Evolutionary conservation across 2,797 vertebrate species (phyloP).

Genomic region (Tiaroga cobitis): DNA sequence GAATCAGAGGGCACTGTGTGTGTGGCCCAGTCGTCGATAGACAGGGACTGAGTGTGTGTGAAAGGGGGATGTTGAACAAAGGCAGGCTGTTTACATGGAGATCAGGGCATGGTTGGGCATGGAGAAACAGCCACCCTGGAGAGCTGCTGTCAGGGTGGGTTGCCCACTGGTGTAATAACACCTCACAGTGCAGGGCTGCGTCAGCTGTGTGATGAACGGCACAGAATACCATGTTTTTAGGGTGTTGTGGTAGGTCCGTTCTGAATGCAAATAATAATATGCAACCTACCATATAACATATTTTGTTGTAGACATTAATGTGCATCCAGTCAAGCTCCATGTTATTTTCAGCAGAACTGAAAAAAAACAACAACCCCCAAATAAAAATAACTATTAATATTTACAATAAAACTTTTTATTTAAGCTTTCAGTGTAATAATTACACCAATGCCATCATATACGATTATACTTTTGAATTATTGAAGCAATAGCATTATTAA

Average conservation of each 20-base stretch:
- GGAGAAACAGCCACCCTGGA: constrained; percentile 26
- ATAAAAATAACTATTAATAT: too few species aligned
- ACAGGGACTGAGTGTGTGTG: constrained; percentile 28
- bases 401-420: too few species aligned
- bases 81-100: constrained; percentile 48
- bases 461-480: too few species aligned
- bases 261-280: background rate
- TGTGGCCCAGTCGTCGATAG: constrained; percentile 49
- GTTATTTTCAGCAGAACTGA: too few species aligned
- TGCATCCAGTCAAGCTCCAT: too few species aligned
- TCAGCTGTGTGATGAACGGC: background rate
- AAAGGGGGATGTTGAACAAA: constrained; percentile 43
- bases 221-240: background rate
- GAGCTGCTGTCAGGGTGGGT: background rate
- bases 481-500: too few species aligned
- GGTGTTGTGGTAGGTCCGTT: background rate
- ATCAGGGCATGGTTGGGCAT: constrained; percentile 43
- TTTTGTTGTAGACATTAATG: too few species aligned
- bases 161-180: constrained; percentile 25
- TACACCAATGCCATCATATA: too few species aligned
- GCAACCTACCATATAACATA: background rate
- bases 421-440: too few species aligned
- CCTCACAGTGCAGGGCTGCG: background rate
- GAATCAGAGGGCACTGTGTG: constrained; percentile 59
- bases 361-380: too few species aligned